These are phyloP conservation scores for Hipposideros larvatus DNA, from an alignment of 2,797 vertebrate genomes.

Conservation along the genomic window DNA sequence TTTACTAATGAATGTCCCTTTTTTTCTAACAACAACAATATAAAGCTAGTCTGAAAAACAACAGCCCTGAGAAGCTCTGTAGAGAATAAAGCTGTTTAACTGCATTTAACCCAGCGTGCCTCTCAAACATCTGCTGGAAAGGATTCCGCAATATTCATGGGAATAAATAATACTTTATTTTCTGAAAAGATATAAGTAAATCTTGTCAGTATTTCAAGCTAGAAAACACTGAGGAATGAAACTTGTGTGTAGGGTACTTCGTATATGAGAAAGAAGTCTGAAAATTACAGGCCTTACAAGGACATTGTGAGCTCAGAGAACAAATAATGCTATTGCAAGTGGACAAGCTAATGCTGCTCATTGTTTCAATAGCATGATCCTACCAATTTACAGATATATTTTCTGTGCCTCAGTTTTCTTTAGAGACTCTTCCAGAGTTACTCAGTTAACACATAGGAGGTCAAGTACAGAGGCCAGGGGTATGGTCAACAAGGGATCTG, in stretches of 20 bases:
- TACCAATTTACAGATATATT: background rate
- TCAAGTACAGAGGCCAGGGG: background rate
- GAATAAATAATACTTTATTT: background rate
- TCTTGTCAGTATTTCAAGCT: background rate
- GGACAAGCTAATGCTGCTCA: background rate
- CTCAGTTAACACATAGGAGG: background rate
- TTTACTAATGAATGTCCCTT: background rate
- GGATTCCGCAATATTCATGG: background rate
- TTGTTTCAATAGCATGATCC: background rate
- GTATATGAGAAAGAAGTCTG: background rate
- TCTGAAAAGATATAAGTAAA: constrained; percentile 46
- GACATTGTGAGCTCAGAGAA: background rate
- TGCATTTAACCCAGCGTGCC: background rate
- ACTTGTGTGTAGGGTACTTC: background rate
- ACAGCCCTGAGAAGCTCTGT: background rate
- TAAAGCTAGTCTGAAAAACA: constrained; percentile 42
- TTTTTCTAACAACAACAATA: background rate
- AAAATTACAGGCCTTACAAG: background rate
- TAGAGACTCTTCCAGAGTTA: background rate
- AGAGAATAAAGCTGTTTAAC: constrained; percentile 14
- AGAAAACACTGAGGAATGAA: background rate
- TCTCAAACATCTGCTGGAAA: constrained; percentile 32
- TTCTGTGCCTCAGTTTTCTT: background rate
- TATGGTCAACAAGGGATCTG: background rate
- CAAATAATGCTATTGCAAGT: too few relatives aligned